These are phyloP conservation scores for Hemiprocne comata DNA, from an alignment of 2,113 vertebrate genomes.

Conservation along the genomic window DNA sequence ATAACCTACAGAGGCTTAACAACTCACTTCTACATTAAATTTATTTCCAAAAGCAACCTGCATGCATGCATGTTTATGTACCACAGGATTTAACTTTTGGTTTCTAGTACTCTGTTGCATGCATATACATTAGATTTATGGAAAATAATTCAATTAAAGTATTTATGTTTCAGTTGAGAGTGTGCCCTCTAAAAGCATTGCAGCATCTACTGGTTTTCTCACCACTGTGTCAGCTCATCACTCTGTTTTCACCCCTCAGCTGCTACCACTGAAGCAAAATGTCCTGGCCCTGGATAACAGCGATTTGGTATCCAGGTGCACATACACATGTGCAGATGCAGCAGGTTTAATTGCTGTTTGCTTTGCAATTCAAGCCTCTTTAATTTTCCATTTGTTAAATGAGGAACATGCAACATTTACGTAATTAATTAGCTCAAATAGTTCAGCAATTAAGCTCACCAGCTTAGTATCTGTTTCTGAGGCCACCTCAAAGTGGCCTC, in stretches of 20 bases:
- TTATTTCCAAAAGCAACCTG: not conserved
- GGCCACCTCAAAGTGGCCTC: not conserved
- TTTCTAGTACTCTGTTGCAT: not conserved
- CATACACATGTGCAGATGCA: not conserved
- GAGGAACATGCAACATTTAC: constrained; percentile 14
- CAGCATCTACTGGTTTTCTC: not conserved
- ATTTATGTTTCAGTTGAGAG: not conserved
- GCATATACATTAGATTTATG: not conserved
- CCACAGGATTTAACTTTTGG: not conserved
- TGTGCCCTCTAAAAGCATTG: not conserved
- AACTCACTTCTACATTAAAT: not conserved
- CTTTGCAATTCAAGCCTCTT: constrained; percentile 38
- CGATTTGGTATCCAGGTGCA: constrained; percentile 40
- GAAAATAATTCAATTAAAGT: not conserved
- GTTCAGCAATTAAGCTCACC: not conserved
- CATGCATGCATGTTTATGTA: not conserved
- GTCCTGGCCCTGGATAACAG: not conserved
- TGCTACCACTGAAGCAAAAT: not conserved
- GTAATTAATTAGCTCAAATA: constrained; percentile 32
- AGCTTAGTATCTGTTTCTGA: not conserved
- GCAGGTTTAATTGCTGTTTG: constrained; percentile 56
- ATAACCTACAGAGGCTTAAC: constrained; percentile 16
- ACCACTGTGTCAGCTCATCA: not conserved
- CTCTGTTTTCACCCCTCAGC: not conserved
- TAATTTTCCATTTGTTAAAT: constrained; percentile 49